Evolutionary conservation across 2,797 vertebrate species (phyloP), one percentile per base, ranked within the genome.

Genomic region (Distichodus sexfasciatus): DNA sequence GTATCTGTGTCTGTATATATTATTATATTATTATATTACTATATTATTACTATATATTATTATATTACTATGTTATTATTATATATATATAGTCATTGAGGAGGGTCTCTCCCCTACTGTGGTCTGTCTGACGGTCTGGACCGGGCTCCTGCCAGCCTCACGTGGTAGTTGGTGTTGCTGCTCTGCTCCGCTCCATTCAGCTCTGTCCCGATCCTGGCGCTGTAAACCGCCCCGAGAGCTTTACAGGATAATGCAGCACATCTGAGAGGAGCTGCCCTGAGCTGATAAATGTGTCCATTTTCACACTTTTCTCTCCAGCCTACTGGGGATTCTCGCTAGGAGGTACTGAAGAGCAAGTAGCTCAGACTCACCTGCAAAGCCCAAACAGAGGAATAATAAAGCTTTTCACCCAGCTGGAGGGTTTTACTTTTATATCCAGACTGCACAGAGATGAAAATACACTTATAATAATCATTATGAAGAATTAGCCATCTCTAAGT

Each of bases 141-240:
- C 59, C 40, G 61, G 35, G 15, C 23, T n/a, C 3, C 3, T 10
- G 10, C 10, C 26, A 6, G 46, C 50, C 28, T 9, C 26, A n/a
- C 28, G 26, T 51, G 24, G 24, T 54, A 47, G 28, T 68, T 26
- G 6, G 50, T 12, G 36, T 31, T 57, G 19, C 54, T 48, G 54
- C 51, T 75, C 19, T 50, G 31, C 44, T 59, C 31, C 58, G 21
- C 46, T 60, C 33, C 9, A 57, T 72, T 24, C 57, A 44, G 71
- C 66, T 63, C 33, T 1, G 8, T 35, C 33, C 44, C n/a, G 29
- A 46, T 11, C 17, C 48, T 69, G 4, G 41, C 46, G 41, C 35
- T 33, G 14, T 41, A 31, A 75, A 75, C 72, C 23, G 4, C n/a
- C 41, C 43, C 50, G 9, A 1, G 24, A 72, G 36, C 46, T 59